Percentiles rank a stretch among this genome's conserved stretches.
Evolutionary conservation across 2,888 invertebrate species (phyloP).

Genomic region (Monochamus alternatus): DNA sequence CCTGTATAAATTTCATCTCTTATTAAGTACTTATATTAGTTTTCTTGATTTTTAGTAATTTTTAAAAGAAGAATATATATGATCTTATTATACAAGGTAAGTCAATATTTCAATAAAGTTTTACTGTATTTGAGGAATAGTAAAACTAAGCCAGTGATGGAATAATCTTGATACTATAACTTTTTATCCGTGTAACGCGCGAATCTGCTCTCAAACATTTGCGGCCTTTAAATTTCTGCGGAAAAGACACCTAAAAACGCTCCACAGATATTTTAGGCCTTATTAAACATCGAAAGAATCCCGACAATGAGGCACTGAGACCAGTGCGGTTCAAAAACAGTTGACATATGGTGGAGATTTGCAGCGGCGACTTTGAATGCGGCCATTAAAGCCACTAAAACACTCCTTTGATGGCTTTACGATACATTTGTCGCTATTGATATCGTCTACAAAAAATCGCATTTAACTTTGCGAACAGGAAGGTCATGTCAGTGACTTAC

Average conservation of each 20-base stretch:
- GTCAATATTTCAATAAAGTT: too few species aligned
- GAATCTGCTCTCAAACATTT: slow-evolving; percentile 2
- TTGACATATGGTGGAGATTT: slow-evolving; percentile 42
- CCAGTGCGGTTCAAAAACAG: slow-evolving; percentile 31
- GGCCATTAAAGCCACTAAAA: slow-evolving; percentile 33
- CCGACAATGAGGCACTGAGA: slow-evolving; percentile 27
- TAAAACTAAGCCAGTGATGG: too few species aligned
- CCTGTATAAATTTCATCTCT: too few species aligned
- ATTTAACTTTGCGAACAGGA: slow-evolving; percentile 1
- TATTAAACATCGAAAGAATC: slow-evolving; percentile 31
- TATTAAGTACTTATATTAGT: too few species aligned
- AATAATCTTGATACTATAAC: too few species aligned
- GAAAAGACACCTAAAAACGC: slow-evolving; percentile 18
- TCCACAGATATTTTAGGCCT: slow-evolving; percentile 32
- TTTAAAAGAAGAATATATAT: too few species aligned
- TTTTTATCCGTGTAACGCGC: background rate
- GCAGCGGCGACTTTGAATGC: slow-evolving; percentile 51
- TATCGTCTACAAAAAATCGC: slow-evolving; percentile 24
- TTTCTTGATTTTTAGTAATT: too few species aligned
- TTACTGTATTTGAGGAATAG: too few species aligned
- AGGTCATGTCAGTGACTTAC: background rate
- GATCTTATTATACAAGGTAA: too few species aligned
- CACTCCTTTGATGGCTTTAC: slow-evolving; percentile 36
- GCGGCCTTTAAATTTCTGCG: slow-evolving; percentile 19
- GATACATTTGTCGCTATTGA: slow-evolving; percentile 35